Evolutionary conservation across 2,888 invertebrate species (phyloP).

Genomic region (Celastrina argiolus): DNA sequence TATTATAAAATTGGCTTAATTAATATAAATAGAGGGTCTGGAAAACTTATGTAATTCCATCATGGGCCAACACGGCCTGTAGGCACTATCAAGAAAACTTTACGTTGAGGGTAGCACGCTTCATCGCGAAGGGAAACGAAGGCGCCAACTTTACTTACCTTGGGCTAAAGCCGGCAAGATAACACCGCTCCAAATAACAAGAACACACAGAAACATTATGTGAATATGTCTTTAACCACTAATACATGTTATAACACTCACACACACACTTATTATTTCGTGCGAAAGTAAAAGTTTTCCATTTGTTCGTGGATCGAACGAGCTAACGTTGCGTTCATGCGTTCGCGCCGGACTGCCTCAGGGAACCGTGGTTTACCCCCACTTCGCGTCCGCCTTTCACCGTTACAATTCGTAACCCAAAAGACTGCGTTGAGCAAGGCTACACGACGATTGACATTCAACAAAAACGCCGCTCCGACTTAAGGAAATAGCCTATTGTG

Average conservation of each 20-base stretch:
- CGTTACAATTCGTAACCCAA: constrained; percentile 61
- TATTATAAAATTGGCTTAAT: too few relatives aligned
- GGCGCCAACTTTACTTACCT: constrained; percentile 64
- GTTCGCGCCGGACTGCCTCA: constrained; percentile 50
- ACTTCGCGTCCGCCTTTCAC: constrained; percentile 63
- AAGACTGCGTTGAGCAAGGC: constrained; percentile 71
- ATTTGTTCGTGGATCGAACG: constrained; percentile 34
- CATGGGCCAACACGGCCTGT: not conserved
- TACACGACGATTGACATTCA: constrained; percentile 73
- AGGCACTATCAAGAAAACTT: not conserved
- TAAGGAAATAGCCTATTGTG: constrained; percentile 59
- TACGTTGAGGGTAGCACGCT: constrained; percentile 15
- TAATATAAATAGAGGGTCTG: not conserved
- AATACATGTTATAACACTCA: constrained; percentile 49
- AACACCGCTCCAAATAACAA: constrained; percentile 67
- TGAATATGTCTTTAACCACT: constrained; percentile 54
- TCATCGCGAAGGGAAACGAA: constrained; percentile 38
- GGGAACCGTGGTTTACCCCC: constrained; percentile 47
- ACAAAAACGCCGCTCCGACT: constrained; percentile 57
- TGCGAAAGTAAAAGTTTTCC: constrained; percentile 59
- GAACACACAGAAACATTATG: constrained; percentile 65
- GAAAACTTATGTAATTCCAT: not conserved
- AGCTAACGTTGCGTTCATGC: constrained; percentile 37
- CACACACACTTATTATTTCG: constrained; percentile 42
- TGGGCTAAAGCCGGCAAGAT: constrained; percentile 61